A percentile compares a stretch with the other conserved stretches of the same genome.
phyloP scores from a whole-genome alignment of 2,888 invertebrate genomes.

The Ichneumon xanthorius region DNA sequence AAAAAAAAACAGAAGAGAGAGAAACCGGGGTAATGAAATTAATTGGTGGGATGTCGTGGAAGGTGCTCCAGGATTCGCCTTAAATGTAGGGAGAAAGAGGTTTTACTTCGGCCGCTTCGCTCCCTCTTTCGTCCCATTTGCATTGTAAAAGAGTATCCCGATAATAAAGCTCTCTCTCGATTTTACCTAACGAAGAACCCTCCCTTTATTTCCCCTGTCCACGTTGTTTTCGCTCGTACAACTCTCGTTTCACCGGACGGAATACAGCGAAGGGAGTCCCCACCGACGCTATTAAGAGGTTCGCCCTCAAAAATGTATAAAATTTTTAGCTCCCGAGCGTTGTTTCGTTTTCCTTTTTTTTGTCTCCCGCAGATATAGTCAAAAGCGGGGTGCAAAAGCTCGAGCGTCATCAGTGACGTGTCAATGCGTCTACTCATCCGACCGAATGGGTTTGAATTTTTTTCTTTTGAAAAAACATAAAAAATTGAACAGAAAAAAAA shows the following conservation, averaged over 20 bases:
- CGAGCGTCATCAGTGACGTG: not conserved
- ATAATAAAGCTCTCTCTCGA: constrained; percentile 70
- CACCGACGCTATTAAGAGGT: constrained; percentile 21
- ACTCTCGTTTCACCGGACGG: constrained; percentile 36
- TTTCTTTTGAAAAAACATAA: not conserved
- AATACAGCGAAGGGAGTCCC: constrained; percentile 1
- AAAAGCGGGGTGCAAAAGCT: not conserved
- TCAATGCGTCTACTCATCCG: not conserved
- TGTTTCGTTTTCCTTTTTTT: not conserved
- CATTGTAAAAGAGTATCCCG: constrained; percentile 71
- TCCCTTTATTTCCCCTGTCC: not conserved
- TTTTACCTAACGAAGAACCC: constrained; percentile 70
- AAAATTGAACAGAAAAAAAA: not conserved
- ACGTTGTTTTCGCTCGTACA: constrained; percentile 34
- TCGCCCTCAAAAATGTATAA: constrained; percentile 35
- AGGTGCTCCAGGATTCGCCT: constrained; percentile 64
- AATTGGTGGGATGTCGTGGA: constrained; percentile 75
- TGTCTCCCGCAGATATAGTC: not conserved
- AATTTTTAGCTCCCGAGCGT: constrained; percentile 2
- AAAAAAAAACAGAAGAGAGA: constrained; percentile 40
- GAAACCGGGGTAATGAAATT: constrained; percentile 76
- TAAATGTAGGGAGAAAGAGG: constrained; percentile 66
- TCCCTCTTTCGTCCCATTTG: constrained; percentile 66
- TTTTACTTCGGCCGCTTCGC: constrained; percentile 45
- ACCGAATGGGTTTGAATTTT: not conserved